These are phyloP conservation scores for Hypsibius dujardini DNA, from an alignment of 1,140 invertebrate genomes.

Conservation along the genomic window DNA sequence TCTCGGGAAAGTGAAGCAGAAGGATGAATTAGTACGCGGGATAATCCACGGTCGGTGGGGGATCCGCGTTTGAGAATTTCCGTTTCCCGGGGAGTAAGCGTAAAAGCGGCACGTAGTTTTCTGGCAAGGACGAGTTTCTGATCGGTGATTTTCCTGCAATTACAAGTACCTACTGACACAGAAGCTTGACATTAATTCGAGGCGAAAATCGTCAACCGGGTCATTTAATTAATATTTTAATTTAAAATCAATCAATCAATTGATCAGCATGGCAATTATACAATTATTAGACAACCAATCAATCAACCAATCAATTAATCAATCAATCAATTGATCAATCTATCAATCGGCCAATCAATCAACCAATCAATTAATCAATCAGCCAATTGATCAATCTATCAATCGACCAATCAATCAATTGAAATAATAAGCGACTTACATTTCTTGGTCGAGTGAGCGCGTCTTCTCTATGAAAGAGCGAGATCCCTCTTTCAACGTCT, in stretches of 20 bases:
- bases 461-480: not conserved
- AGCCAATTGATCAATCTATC: not conserved
- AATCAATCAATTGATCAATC: no score
- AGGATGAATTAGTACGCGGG: not conserved
- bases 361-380: no score
- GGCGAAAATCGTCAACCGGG: no score
- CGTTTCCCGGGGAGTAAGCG: not conserved
- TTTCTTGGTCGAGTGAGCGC: not conserved
- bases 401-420: not conserved
- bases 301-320: no score
- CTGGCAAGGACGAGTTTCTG: not conserved
- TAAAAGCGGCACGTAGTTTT: not conserved
- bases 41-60: not conserved
- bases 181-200: no score
- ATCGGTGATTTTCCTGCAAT: not conserved
- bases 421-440: not conserved
- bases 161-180: not conserved
- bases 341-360: no score
- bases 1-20: not conserved
- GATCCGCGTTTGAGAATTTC: not conserved
- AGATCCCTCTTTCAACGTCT: not conserved
- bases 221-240: no score
- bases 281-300: no score
- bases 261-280: no score
- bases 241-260: no score